Percentiles rank a stretch among this genome's conserved stretches.
phyloP scores from a whole-genome alignment of 2,113 vertebrate genomes.

The Indicator indicator region DNA sequence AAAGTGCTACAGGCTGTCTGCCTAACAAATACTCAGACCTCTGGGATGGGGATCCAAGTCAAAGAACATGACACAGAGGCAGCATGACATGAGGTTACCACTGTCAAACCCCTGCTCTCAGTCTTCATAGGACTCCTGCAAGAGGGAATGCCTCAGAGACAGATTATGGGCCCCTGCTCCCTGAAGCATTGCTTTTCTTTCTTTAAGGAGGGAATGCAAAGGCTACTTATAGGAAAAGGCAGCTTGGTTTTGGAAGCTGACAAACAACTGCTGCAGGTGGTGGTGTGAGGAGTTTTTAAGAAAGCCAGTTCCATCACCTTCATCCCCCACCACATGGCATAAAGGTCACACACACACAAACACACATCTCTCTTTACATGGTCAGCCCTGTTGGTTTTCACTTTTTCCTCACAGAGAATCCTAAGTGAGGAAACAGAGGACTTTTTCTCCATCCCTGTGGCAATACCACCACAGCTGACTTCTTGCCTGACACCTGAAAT shows the following conservation, averaged over 20 bases:
- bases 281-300: background rate
- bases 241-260: background rate
- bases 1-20: background rate
- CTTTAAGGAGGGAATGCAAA: background rate
- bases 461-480: background rate
- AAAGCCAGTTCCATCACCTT: background rate
- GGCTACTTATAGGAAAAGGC: background rate
- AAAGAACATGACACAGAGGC: rapidly evolving
- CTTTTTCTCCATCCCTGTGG: background rate
- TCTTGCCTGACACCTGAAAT: background rate
- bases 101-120: background rate
- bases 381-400: background rate
- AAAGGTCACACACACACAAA: background rate
- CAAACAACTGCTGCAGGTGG: background rate
- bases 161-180: background rate
- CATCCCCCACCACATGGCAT: background rate
- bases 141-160: background rate
- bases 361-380: background rate
- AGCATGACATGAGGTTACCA: background rate
- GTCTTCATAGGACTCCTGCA: background rate
- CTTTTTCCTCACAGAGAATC: background rate
- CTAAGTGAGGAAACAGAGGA: background rate
- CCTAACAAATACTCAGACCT: background rate
- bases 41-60: background rate
- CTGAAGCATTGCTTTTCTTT: background rate